phyloP scores from a whole-genome alignment of 2,888 invertebrate species.

The Argyresthia albistria region DNA sequence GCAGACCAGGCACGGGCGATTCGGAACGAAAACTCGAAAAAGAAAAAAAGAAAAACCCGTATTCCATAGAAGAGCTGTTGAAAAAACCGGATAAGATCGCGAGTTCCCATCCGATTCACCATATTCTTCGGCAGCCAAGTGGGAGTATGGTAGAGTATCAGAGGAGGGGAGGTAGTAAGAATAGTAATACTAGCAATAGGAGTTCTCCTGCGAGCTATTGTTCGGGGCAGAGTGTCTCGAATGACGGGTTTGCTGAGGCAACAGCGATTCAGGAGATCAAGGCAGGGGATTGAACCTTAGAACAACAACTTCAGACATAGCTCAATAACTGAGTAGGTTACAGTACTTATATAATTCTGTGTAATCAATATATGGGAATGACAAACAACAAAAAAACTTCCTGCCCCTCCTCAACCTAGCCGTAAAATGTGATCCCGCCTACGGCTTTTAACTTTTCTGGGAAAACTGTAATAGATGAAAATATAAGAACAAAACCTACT shows the following conservation, averaged over 20 bases:
- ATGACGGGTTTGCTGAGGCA: constrained; percentile 52
- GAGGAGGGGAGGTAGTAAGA: constrained; percentile 18
- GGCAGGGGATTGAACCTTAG: constrained; percentile 33
- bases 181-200: constrained; percentile 39
- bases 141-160: constrained; percentile 65
- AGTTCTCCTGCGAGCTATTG: constrained; percentile 63
- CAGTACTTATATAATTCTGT: too few relatives aligned
- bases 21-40: constrained; percentile 50
- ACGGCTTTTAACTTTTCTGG: too few relatives aligned
- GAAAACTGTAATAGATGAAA: too few relatives aligned
- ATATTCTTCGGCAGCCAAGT: constrained; percentile 71
- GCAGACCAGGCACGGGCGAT: constrained; percentile 60
- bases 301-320: too few relatives aligned
- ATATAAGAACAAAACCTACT: too few relatives aligned
- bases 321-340: too few relatives aligned
- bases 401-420: too few relatives aligned
- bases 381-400: too few relatives aligned
- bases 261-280: constrained; percentile 45
- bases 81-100: constrained; percentile 83
- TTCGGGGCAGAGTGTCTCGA: constrained; percentile 53
- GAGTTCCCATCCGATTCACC: constrained; percentile 39
- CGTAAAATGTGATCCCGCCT: too few relatives aligned
- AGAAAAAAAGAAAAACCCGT: constrained; percentile 82
- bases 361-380: too few relatives aligned
- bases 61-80: constrained; percentile 88